Base-by-base conservation (phyloP, 2,888 invertebrate species). In the Mimas tiliae region DNA sequence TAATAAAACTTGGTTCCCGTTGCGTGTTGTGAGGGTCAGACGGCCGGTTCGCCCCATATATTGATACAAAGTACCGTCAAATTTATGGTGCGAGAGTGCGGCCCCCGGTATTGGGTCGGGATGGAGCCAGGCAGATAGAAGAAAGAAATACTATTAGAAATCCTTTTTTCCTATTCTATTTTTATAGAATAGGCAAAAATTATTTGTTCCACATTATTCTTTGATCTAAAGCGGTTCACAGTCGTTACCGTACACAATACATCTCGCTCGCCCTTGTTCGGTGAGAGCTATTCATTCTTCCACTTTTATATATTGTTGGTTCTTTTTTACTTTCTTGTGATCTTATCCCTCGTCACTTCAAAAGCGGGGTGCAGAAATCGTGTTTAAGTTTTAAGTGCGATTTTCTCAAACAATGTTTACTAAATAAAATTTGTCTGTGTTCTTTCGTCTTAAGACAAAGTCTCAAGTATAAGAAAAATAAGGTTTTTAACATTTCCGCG, bases 261-360 rank as follows among this genome's bases (percentile, higher is more conserved):
- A 19, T 42, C 42, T 19, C 38, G 38, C 12, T 42, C 19, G 38
- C 19, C 42, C 58, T 42, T 58, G 58, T 42, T 58, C 19, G 42
- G 42, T 58, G 42, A 42, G 42, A 58, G 42, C 58, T 58, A 58
- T 58, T 58, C 19, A 42, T 58, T 38, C 38, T 19, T 42, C 58
- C 42, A 42, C 58, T 38, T 42, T 58, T 58, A 42, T 58, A n/a
- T n/a, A n/a, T 42, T 55, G 16, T 55, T 16, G 38, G 16, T 42
- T 9, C n/a, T 55, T 34, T 58, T 58, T 58, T n/a, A 52, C 53
- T 52, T 27, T 12, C 12, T 58, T 42, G 38, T 12, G 38, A 19
- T 38, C 16, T 58, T 58, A 16, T 38, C 12, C 38, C 19, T 19
- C 16, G 19, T 11, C 38, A 19, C 19, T 16, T 42, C 19, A 16